Evolutionary conservation across 2,113 vertebrate genomes (phyloP).

Genomic region (Prunella fulvescens): DNA sequence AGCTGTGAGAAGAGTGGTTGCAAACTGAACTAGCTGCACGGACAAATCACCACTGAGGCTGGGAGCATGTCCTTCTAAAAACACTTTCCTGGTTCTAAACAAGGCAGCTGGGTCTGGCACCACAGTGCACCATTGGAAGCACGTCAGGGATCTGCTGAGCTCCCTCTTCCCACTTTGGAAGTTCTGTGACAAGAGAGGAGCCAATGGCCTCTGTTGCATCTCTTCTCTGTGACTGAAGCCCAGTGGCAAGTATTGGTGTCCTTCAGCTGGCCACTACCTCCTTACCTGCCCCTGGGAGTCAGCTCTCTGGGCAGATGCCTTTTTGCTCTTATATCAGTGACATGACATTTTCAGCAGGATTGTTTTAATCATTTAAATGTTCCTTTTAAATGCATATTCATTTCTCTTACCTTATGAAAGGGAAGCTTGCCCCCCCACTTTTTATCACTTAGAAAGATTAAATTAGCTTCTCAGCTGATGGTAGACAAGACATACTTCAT

Average conservation of each 20-base stretch:
- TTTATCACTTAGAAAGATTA: not conserved
- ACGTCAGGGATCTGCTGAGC: rapidly evolving
- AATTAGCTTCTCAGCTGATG: constrained; percentile 1
- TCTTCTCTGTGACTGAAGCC: not conserved
- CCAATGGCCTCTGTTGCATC: not conserved
- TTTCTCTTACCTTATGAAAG: not conserved
- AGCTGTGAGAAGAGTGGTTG: not conserved
- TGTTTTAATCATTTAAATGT: not conserved
- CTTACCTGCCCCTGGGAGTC: not conserved
- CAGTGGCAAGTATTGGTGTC: not conserved
- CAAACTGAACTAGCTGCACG: not conserved
- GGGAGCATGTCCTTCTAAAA: not conserved
- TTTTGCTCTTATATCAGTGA: not conserved
- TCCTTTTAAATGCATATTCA: not conserved
- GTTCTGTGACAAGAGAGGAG: not conserved
- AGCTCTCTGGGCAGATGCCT: not conserved
- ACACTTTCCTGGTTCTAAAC: not conserved
- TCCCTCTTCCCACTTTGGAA: not conserved
- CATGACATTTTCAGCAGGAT: not conserved
- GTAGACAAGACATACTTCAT: not conserved
- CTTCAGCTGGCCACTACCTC: not conserved
- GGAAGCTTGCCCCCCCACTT: not conserved
- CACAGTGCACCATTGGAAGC: rapidly evolving
- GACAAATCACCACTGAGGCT: not conserved
- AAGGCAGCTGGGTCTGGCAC: not conserved